phyloP scores from a whole-genome alignment of 2,797 vertebrate genomes.

The Chanos chanos region DNA sequence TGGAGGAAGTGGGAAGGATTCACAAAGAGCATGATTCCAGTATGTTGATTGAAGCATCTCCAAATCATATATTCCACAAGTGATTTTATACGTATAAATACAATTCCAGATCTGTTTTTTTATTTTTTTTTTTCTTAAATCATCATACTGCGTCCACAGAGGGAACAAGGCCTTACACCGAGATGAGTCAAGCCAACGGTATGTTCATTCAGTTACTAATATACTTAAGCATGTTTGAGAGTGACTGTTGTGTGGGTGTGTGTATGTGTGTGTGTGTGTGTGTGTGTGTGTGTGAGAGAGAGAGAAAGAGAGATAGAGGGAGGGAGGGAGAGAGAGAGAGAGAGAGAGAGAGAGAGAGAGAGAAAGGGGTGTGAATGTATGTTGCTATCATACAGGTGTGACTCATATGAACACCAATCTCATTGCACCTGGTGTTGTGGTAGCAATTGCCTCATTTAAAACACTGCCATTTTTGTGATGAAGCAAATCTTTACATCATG shows the following conservation, averaged over 20 bases:
- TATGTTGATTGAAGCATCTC: constrained; percentile 63
- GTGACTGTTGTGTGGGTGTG: too few species aligned
- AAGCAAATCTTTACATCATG: constrained; percentile 77
- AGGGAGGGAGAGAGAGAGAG: background rate
- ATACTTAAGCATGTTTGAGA: constrained; percentile 51
- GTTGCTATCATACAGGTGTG: constrained; percentile 83
- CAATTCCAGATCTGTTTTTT: constrained; percentile 71
- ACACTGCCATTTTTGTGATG: constrained; percentile 81
- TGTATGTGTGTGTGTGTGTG: constrained; percentile 44
- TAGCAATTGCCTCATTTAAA: constrained; percentile 51
- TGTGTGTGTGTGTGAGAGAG: constrained; percentile 16
- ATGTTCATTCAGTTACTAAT: constrained; percentile 55
- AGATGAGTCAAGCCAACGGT: constrained; percentile 64
- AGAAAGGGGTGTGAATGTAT: constrained; percentile 67
- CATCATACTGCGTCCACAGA: constrained; percentile 72
- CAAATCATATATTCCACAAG: constrained; percentile 73
- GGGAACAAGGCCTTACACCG: constrained; percentile 71
- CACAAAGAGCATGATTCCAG: constrained; percentile 80
- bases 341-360: constrained; percentile 47
- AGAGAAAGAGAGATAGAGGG: background rate
- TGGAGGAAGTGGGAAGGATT: constrained; percentile 69
- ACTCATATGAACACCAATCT: constrained; percentile 82
- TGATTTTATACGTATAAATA: constrained; percentile 79
- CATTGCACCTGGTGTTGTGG: constrained; percentile 76
- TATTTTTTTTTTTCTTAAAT: constrained; percentile 46